Evolutionary conservation across 2,797 vertebrate genomes (phyloP), one percentile per base, ranked within the genome.

Genomic region (Yasuhikotakia modesta): DNA sequence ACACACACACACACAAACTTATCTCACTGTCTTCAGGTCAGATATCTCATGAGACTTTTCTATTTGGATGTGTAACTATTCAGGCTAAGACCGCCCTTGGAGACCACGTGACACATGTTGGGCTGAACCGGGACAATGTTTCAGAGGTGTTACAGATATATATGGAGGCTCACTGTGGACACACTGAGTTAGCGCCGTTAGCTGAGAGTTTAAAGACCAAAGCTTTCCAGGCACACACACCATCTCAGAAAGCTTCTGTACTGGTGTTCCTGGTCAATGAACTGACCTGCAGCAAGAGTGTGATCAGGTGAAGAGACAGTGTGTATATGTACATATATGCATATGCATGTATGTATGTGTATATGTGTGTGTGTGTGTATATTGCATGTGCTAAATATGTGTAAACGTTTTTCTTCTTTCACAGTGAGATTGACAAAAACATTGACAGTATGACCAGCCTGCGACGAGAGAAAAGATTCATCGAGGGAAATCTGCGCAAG

Each of bases 341-440:
- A 32, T 32, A 32, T 2, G 5, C 30, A 32, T 32, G 30, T 2
- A 5, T 32, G 30, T 32, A 5, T 32, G 30, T 32, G 5, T 32
- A 32, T 32, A 32, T 32, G 2, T n/a, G n/a, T n/a, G n/a, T n/a
- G n/a, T n/a, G n/a, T n/a, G n/a, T n/a, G n/a, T n/a, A n/a, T n/a
- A n/a, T n/a, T n/a, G n/a, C n/a, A n/a, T n/a, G n/a, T n/a, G n/a
- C n/a, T n/a, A n/a, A n/a, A n/a, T n/a, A 60, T 39, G 45, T 63
- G 16, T 74, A 69, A 43, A 30, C 45, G 64, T 55, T 45, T 58
- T 45, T 83, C 61, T 82, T 87, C 88, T 30, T 93, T 92, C 89
- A 50, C 93, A 99, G 97, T 87, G 96, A 98, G 92, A 99, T 99
- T 76, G 97, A 99, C 89, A 97, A 96, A 92, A 97, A 94, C 87